A percentile compares a stretch with the other conserved stretches of the same genome.
Evolutionary conservation across 1,140 invertebrate species (phyloP).

Genomic region (Semibalanus balanoides): DNA sequence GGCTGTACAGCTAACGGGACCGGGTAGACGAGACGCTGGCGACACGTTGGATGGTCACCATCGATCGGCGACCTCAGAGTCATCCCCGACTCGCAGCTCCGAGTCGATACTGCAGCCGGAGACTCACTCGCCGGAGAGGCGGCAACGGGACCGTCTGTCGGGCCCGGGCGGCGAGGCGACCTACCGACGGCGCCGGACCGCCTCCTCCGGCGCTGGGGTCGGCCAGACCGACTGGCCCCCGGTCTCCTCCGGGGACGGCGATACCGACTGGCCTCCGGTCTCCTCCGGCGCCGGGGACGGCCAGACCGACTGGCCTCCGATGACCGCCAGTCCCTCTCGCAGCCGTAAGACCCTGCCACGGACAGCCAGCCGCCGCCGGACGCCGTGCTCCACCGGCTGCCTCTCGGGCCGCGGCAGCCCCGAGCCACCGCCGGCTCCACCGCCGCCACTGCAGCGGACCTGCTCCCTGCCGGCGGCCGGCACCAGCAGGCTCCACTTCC

Average conservation of each 20-base stretch:
- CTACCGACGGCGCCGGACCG: background rate
- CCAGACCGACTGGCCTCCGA: no score
- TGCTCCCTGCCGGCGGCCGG: conserved; percentile 11
- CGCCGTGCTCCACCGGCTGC: background rate
- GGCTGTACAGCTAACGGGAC: no score
- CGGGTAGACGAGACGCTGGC: background rate
- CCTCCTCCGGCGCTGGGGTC: background rate
- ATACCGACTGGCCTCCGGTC: no score
- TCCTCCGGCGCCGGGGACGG: background rate
- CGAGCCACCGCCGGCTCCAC: no score
- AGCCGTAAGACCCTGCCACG: background rate
- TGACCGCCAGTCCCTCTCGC: background rate
- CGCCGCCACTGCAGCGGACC: background rate
- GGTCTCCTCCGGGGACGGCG: background rate
- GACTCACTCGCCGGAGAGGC: background rate
- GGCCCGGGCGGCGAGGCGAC: no score
- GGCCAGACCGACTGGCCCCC: no score
- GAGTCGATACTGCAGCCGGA: background rate
- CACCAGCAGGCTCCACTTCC: background rate
- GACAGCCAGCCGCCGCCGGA: no score
- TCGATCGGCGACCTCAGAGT: background rate
- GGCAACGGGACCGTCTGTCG: background rate
- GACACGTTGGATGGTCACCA: background rate
- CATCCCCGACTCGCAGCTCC: background rate
- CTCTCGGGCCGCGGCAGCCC: background rate